Evolutionary conservation across 2,113 vertebrate species (phyloP).

Genomic region (Diglossa brunneiventris): DNA sequence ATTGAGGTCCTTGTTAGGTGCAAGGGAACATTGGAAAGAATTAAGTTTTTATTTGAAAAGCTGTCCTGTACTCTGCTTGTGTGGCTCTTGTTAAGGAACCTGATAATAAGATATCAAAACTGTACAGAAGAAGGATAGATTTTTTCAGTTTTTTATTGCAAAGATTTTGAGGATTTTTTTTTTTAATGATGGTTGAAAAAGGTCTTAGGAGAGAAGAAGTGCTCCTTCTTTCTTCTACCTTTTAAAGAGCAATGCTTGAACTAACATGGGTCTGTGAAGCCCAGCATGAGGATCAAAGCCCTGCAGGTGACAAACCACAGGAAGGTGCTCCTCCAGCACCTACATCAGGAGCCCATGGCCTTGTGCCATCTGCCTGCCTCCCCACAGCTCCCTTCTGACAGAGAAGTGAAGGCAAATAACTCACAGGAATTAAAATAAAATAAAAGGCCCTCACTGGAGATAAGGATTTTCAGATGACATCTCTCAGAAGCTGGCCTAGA

Average conservation of each 20-base stretch:
- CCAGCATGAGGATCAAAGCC: neutral
- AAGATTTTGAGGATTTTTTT: conserved; percentile 1
- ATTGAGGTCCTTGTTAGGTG: neutral
- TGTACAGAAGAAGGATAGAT: neutral
- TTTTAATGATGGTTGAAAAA: neutral
- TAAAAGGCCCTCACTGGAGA: neutral
- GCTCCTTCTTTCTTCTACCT: neutral
- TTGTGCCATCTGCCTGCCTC: neutral
- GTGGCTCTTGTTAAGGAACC: neutral
- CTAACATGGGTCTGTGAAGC: neutral
- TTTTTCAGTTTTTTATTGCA: neutral
- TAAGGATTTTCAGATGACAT: neutral
- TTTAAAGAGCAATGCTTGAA: conserved; percentile 19
- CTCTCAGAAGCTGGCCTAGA: neutral
- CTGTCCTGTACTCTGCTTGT: neutral
- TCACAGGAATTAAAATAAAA: neutral
- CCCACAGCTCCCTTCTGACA: neutral
- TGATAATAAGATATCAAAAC: neutral
- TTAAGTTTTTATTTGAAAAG: neutral
- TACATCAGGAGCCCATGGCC: neutral
- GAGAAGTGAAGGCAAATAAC: neutral
- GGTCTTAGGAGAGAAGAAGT: neutral
- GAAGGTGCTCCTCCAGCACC: neutral
- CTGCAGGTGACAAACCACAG: neutral
- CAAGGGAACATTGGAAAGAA: neutral